A percentile compares a stretch with the other conserved stretches of the same genome.
phyloP scores from a whole-genome alignment of 1,140 invertebrate genomes.

The Drosophila dunni region DNA sequence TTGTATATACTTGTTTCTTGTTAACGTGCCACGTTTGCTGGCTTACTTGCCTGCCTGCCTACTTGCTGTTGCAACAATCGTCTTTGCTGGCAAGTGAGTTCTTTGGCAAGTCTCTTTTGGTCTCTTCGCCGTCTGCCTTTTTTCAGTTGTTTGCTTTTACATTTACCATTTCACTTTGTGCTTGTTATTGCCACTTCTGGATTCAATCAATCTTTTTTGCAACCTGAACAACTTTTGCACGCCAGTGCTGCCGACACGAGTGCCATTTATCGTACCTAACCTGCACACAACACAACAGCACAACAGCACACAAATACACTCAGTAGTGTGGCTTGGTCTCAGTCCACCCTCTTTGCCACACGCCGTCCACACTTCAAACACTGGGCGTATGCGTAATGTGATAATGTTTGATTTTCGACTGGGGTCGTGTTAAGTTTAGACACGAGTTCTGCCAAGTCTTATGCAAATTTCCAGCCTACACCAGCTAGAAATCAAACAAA shows the following conservation, averaged over 20 bases:
- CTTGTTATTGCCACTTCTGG: constrained; percentile 80
- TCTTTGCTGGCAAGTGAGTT: background rate
- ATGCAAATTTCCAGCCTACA: constrained; percentile 14
- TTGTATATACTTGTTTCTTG: constrained; percentile 51
- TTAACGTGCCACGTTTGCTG: constrained; percentile 50
- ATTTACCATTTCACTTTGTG: constrained; percentile 63
- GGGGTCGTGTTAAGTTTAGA: constrained; percentile 21
- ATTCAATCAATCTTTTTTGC: constrained; percentile 79
- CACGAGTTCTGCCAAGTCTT: constrained; percentile 1
- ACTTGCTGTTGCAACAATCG: constrained; percentile 14
- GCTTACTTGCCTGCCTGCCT: background rate
- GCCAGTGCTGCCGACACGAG: constrained; percentile 51
- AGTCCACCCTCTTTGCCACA: background rate
- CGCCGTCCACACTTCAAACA: background rate
- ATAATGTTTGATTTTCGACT: constrained; percentile 61
- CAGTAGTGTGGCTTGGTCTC: background rate
- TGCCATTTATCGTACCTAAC: constrained; percentile 49
- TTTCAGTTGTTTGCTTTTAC: constrained; percentile 62
- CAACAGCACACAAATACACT: too few relatives aligned
- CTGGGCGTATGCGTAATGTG: constrained; percentile 57
- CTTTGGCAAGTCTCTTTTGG: too few relatives aligned
- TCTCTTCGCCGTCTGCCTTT: background rate
- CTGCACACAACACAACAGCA: background rate
- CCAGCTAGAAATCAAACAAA: constrained; percentile 53
- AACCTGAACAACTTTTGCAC: constrained; percentile 57